Evolutionary conservation across 1,140 invertebrate genomes (phyloP).

Genomic region (Micrasema minimum): DNA sequence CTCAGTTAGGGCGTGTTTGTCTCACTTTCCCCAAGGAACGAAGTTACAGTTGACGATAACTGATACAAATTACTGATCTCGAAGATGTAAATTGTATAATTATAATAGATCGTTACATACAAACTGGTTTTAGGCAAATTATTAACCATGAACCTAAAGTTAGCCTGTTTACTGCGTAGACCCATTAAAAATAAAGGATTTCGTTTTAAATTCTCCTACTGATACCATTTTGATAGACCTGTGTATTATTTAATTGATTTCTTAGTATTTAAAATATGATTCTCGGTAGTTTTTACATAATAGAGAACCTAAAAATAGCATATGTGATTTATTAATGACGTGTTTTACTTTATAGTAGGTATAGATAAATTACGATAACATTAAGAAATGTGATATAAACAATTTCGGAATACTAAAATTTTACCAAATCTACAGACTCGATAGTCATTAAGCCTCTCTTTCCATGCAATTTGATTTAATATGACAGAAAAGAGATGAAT

Average conservation of each 20-base stretch:
- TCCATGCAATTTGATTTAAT: too few species aligned
- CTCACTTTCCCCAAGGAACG: conserved; percentile 39
- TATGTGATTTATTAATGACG: too few species aligned
- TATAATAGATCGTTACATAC: conserved; percentile 34
- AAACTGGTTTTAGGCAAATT: conserved; percentile 25
- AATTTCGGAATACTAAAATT: too few species aligned
- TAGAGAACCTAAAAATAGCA: too few species aligned
- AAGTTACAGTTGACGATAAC: conserved; percentile 46
- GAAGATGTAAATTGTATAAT: conserved; percentile 41
- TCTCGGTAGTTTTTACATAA: too few species aligned
- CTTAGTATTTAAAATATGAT: background rate
- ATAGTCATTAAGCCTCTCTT: too few species aligned
- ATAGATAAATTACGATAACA: too few species aligned
- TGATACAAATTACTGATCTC: conserved; percentile 49
- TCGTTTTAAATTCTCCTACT: background rate
- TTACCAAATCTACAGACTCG: too few species aligned
- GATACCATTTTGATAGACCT: background rate
- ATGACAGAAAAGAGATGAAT: too few species aligned
- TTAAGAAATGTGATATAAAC: too few species aligned
- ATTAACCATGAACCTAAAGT: background rate
- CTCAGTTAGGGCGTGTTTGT: conserved; percentile 40
- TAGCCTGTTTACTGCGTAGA: background rate
- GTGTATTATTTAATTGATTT: background rate
- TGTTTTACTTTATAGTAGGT: too few species aligned
- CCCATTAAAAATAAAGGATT: background rate